Conservation (phyloP, 2,797 vertebrate species). For the Chanos chanos region DNA sequence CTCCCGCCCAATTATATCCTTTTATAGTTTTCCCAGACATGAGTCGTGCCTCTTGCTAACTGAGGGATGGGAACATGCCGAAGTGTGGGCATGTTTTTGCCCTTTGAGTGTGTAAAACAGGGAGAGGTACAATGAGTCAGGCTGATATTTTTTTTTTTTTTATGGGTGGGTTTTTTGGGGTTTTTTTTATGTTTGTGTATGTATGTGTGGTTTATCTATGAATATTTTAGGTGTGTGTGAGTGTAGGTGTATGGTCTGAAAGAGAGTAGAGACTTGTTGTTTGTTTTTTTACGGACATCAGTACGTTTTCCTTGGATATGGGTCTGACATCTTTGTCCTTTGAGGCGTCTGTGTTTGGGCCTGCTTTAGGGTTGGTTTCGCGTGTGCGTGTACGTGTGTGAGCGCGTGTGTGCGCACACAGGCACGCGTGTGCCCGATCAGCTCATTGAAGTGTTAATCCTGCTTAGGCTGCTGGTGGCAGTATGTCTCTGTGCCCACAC, state of each 20-base stretch:
- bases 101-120: background rate
- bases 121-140: background rate
- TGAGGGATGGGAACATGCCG: too few relatives aligned
- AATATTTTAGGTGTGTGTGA: background rate
- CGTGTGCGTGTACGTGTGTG: constrained; percentile 4
- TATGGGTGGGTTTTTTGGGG: constrained; percentile 2
- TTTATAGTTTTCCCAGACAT: too few relatives aligned
- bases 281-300: background rate
- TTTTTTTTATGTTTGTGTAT: constrained; percentile 3
- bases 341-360: background rate
- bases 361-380: constrained; percentile 2
- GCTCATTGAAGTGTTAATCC: constrained; percentile 63
- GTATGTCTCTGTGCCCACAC: constrained; percentile 59
- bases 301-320: background rate
- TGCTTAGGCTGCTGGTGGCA: constrained; percentile 58
- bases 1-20: constrained; percentile 99
- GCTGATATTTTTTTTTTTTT: constrained; percentile 3
- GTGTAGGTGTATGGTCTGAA: constrained; percentile 8
- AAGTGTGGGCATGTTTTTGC: background rate
- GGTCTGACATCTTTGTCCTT: background rate
- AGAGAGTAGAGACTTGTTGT: background rate
- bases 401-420: constrained; percentile 31
- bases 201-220: background rate
- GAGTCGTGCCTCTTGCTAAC: too few relatives aligned
- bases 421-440: constrained; percentile 11